Conservation (phyloP, 1,140 invertebrate species). For the Linepithema humile region DNA sequence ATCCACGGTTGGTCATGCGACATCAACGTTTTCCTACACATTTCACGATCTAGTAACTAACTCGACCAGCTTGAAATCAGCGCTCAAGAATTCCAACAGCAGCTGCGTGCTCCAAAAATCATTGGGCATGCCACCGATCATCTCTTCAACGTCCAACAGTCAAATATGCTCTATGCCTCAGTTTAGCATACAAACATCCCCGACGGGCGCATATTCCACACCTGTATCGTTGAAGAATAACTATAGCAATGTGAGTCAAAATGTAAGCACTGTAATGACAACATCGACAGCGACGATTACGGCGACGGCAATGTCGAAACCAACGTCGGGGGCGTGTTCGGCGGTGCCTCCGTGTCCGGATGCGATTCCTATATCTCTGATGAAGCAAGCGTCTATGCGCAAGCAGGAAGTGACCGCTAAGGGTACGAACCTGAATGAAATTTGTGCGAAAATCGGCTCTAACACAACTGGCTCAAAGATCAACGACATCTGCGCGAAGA, state of each 20-base stretch:
- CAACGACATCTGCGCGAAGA: conserved; percentile 83
- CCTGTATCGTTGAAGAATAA: conserved; percentile 72
- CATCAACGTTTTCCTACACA: conserved; percentile 74
- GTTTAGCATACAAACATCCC: conserved; percentile 73
- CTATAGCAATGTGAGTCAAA: conserved; percentile 45
- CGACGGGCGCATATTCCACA: conserved; percentile 77
- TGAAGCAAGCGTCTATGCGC: conserved; percentile 76
- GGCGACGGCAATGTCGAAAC: conserved; percentile 37
- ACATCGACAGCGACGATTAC: conserved; percentile 5
- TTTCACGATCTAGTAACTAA: conserved; percentile 82
- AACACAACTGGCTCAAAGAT: conserved; percentile 79
- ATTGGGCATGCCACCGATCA: not conserved
- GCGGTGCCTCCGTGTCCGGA: conserved; percentile 81
- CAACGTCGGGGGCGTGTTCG: conserved; percentile 61
- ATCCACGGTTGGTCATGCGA: conserved; percentile 35
- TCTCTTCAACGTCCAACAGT: conserved; percentile 28
- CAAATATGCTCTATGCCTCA: conserved; percentile 50
- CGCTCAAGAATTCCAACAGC: conserved; percentile 32
- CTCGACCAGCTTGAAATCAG: conserved; percentile 47
- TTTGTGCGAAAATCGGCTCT: conserved; percentile 77
- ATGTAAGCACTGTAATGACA: conserved; percentile 4
- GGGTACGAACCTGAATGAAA: conserved; percentile 78
- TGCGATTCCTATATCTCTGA: conserved; percentile 81
- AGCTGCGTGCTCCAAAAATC: not conserved
- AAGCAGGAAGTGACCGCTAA: conserved; percentile 80